Evolutionary conservation across 2,888 invertebrate genomes (phyloP), one percentile per base, ranked within the genome.

Genomic region (Oligia fasciuncula): DNA sequence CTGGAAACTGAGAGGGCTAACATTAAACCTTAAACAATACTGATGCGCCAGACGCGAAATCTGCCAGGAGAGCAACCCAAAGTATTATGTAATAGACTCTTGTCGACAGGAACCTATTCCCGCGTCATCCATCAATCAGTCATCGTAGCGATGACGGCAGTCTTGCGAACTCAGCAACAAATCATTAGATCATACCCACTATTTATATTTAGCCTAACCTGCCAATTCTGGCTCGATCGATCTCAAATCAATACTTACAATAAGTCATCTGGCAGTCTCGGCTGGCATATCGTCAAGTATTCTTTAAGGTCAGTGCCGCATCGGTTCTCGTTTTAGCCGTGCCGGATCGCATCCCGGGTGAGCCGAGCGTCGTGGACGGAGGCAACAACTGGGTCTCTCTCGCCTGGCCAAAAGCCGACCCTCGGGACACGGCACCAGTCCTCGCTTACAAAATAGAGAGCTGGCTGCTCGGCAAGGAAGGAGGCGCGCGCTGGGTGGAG

Each of bases 301-400:
- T 90, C 88, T 89, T 89, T 92, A 93, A 95, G 95, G 95, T 94
- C 95, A 95, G 91, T 95, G 93, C 91, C 93, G 93, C 89, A 91
- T 91, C 90, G 88, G 87, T 90, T 90, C 87, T 93, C 92, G 89
- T 93, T 96, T 95, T 96, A 99, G 99, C 98, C 97, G 98, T 98
- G 84, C 99, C 99, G 77, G 98, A 98, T 77, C 97, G 98, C 88
- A 98, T 98, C 90, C 97, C 98, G 85, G 98, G 98, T 77, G 98
- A 98, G 89, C 98, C 98, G 43, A 97, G 97, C 78, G 97, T 98
- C 46, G 97, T 98, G n/a, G 98, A 98, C 93, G 98, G 98, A n/a
- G 98, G 99, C 68, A 97, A 97, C 91, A 98, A 98, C 93, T 99
- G 99, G 98, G 97, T 99, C 73, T 98, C 98, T 2, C 95, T 99